Evolutionary conservation across 1,140 invertebrate species (phyloP), one percentile per base, ranked within the genome.

Genomic region (Zaprionus ornatus): DNA sequence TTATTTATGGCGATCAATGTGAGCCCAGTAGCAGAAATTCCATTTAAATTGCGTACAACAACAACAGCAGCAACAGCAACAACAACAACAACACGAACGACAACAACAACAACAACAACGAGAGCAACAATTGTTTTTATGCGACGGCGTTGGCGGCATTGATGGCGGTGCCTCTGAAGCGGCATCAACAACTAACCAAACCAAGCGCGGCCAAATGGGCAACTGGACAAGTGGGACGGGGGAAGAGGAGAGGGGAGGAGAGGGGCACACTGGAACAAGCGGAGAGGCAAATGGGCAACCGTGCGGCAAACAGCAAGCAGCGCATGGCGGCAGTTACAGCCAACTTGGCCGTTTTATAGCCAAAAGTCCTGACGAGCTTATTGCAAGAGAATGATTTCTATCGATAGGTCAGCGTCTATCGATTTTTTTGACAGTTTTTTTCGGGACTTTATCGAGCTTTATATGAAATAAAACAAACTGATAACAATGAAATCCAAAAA

Each of bases 1-100:
- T 88, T 88, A 88, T 88, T 88, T 88, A 88, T 88, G 85, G 85
- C 82, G 83, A 88, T 87, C 82, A 91, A 77, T 69, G 77, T 80
- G 80, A 79, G 82, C 80, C 83, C 82, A 85, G 82, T 85, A 85
- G 82, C 82, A 71, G 76, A 85, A 90, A 90, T 82, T 90, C 86
- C 85, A 90, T 90, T 90, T 90, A 90, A 90, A 90, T 90, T 90
- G 86, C 88, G 90, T 87, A 87, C 80, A 76, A 56, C 69, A 67
- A 54, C 56, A 42, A 19, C 61, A 52, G 68, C 74, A 82, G 57
- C 78, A 80, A 75, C 55, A 54, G 12, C 48, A 69, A 23, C 79
- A 69, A 48, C 66, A 61, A 56, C 73, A 80, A 35, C 57, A 80
- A 73, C 74, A 73, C 10, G 15, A 67, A 15, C 62, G 27, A 17